Conservation (phyloP, 2,113 vertebrate genomes). For the Calypte anna region DNA sequence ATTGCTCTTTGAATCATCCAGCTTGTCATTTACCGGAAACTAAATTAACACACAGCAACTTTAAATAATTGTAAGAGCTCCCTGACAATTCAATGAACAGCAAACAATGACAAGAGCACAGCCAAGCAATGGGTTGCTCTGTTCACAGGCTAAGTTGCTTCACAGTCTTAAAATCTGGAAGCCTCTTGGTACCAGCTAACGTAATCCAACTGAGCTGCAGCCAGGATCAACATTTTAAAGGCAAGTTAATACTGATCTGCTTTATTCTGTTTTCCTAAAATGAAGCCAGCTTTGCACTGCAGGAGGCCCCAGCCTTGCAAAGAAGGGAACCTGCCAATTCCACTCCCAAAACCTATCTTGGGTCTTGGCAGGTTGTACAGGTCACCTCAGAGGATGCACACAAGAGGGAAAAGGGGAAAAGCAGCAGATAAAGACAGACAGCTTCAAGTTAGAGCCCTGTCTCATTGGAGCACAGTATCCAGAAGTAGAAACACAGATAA, state of each 20-base stretch:
- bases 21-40: background rate
- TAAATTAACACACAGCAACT: slow-evolving; percentile 4
- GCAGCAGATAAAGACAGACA: background rate
- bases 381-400: background rate
- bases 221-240: background rate
- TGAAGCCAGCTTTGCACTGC: background rate
- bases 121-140: background rate
- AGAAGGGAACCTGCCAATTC: background rate
- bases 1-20: background rate
- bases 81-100: background rate
- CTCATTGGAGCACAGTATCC: background rate
- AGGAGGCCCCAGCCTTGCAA: accelerated
- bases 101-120: background rate
- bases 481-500: background rate
- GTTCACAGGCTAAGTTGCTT: background rate
- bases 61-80: slow-evolving; percentile 4
- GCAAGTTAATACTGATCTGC: background rate
- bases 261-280: background rate
- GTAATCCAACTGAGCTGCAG: background rate
- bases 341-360: background rate
- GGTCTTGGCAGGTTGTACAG: background rate
- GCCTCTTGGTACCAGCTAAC: background rate
- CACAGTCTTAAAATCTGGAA: background rate
- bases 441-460: background rate
- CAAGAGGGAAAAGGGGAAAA: accelerated